Evolutionary conservation across 2,888 invertebrate species (phyloP).

Genomic region (Limnephilus lunatus): DNA sequence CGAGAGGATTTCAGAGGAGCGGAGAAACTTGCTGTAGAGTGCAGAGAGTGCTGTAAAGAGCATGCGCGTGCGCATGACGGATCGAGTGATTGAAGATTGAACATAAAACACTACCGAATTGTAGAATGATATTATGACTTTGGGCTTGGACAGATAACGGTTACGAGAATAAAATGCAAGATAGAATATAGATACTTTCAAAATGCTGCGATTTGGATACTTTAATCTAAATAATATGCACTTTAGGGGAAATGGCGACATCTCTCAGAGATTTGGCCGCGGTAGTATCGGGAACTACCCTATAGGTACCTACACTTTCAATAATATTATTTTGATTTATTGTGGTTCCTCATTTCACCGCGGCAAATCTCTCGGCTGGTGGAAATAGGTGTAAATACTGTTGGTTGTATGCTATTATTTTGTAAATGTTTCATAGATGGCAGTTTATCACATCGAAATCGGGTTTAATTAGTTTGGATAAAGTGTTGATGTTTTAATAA

Average conservation of each 20-base stretch:
- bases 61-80: not conserved
- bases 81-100: not conserved
- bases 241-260: not conserved
- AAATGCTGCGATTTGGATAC: not conserved
- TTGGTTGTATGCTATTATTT: not conserved
- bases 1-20: not conserved
- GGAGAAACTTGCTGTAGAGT: not conserved
- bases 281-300: not conserved
- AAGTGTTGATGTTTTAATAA: not conserved
- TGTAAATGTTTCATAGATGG: not conserved
- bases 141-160: not conserved
- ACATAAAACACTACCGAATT: not conserved
- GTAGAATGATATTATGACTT: too few relatives aligned
- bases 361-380: not conserved
- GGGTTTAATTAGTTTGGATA: not conserved
- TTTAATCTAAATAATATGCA: not conserved
- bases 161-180: not conserved
- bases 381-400: not conserved
- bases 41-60: not conserved
- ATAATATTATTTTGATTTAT: not conserved
- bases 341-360: not conserved
- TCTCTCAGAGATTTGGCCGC: not conserved
- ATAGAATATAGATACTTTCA: not conserved
- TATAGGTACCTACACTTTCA: too few relatives aligned
- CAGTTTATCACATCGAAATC: not conserved